These are phyloP conservation scores for Mugil cephalus DNA, from an alignment of 2,113 vertebrate genomes.

Conservation along the genomic window DNA sequence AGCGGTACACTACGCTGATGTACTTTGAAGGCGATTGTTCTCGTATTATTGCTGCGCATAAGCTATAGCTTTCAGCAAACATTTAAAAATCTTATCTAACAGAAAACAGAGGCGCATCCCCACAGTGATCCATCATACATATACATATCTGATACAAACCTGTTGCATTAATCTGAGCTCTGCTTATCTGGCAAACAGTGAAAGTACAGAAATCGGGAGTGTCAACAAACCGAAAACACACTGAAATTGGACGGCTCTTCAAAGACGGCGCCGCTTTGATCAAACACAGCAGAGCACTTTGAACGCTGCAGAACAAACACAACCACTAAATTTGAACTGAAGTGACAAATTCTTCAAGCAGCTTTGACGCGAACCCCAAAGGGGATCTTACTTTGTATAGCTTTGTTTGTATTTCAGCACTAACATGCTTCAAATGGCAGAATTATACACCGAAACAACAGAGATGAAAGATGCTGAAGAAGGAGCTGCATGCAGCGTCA, in stretches of 20 bases:
- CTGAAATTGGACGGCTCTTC: constrained; percentile 53
- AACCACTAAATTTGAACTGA: constrained; percentile 47
- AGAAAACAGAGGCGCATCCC: constrained; percentile 51
- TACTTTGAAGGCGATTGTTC: constrained; percentile 11
- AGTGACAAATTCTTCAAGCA: constrained; percentile 66
- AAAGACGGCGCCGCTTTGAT: constrained; percentile 69
- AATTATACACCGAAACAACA: constrained; percentile 34
- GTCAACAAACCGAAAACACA: constrained; percentile 63
- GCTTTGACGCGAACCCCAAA: constrained; percentile 43
- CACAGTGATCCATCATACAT: constrained; percentile 59
- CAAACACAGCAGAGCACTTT: constrained; percentile 54
- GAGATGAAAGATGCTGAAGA: constrained; percentile 42
- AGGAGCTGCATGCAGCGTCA: background rate
- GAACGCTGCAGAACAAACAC: constrained; percentile 58
- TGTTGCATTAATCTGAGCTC: constrained; percentile 64
- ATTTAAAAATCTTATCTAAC: constrained; percentile 52
- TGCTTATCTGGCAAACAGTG: constrained; percentile 63
- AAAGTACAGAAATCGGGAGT: constrained; percentile 58
- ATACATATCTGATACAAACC: constrained; percentile 55
- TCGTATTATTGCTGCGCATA: background rate
- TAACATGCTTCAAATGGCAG: constrained; percentile 54
- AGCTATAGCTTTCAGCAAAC: constrained; percentile 17
- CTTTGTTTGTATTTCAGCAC: constrained; percentile 33
- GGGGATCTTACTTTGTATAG: constrained; percentile 37
- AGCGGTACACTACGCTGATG: constrained; percentile 4